These are phyloP conservation scores for Rhynchophorus ferrugineus DNA, from an alignment of 1,140 invertebrate species.

Conservation along the genomic window DNA sequence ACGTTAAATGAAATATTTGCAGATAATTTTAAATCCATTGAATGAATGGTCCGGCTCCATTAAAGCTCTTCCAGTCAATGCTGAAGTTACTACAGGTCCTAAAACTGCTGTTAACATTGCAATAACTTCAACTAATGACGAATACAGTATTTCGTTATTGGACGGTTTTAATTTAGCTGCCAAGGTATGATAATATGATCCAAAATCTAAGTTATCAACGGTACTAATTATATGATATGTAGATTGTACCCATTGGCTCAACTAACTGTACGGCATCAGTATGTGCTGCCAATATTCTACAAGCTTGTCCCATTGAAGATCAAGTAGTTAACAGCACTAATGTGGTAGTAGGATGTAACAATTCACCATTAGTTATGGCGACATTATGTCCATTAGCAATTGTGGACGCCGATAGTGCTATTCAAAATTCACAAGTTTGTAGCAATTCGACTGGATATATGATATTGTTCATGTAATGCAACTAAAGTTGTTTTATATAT, in stretches of 20 bases:
- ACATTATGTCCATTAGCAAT: constrained; percentile 15
- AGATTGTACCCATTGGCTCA: constrained; percentile 18
- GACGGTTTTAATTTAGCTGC: constrained; percentile 15
- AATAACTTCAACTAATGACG: constrained; percentile 4
- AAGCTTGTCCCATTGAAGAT: constrained; percentile 14
- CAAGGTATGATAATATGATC: constrained; percentile 7
- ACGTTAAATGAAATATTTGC: too few relatives aligned
- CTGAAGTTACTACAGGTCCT: constrained; percentile 14
- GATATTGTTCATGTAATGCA: constrained; percentile 1
- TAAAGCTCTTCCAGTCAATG: constrained; percentile 10
- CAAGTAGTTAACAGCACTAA: constrained; percentile 14
- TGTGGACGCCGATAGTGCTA: constrained; percentile 3
- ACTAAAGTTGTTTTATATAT: too few relatives aligned
- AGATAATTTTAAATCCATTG: constrained; percentile 3
- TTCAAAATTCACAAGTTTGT: neutral
- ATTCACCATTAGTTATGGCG: constrained; percentile 8
- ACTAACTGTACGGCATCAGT: constrained; percentile 12
- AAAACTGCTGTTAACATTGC: constrained; percentile 9
- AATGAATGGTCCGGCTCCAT: constrained; percentile 14
- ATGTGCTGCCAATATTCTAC: constrained; percentile 19
- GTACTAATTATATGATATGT: neutral
- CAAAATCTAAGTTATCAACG: neutral
- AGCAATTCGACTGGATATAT: neutral
- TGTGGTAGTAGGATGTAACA: constrained; percentile 13
- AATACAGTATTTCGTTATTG: constrained; percentile 14